Base-by-base conservation (phyloP, 2,888 invertebrate genomes). In the Tipula confusa region DNA sequence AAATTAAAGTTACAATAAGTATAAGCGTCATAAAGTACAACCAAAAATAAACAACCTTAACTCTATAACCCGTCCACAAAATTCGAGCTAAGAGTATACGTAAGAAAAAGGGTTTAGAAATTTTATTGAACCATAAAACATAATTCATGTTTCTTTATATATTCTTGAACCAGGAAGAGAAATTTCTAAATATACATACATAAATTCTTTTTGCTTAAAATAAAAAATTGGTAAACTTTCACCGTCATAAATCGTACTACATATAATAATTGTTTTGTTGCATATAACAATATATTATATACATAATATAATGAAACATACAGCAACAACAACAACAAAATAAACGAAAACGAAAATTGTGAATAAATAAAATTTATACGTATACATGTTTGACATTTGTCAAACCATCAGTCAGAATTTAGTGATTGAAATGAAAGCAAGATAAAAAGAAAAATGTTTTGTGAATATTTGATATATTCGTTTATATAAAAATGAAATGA, bases 251-350 rank as follows among this genome's bases (percentile, higher is more conserved):
- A 64, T 64, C 64, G 64, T 64, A 24, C 64, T 64, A 64, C 64
- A 64, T 64, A 64, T 64, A 64, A 64, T 64, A 64, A 64, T 64
- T 64, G 64, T 64, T 64, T 64, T 64, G 64, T 64, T 64, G 64
- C 18, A 64, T 24, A 64, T 24, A 64, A 64, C 64, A 64, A 64
- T 64, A 64, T 64, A 24, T n/a, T n/a, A n/a, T n/a, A n/a, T n/a
- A n/a, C n/a, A n/a, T n/a, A n/a, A n/a, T 9, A 24, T 64, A 64
- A 64, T 64, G 64, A 64, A 64, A 64, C 18, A 48, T 18, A 48
- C 15, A 48, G 11, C 6, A 33, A 33, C 5, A 33, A 3, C 11
- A 48, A 48, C 18, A 24, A 64, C 18, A 64, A 64, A 64, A 18
- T 24, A 64, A 64, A 64, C 64, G 64, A 64, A 64, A 64, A 64